Conservation (phyloP, 2,797 vertebrate genomes). For the Melanogrammus aeglefinus region DNA sequence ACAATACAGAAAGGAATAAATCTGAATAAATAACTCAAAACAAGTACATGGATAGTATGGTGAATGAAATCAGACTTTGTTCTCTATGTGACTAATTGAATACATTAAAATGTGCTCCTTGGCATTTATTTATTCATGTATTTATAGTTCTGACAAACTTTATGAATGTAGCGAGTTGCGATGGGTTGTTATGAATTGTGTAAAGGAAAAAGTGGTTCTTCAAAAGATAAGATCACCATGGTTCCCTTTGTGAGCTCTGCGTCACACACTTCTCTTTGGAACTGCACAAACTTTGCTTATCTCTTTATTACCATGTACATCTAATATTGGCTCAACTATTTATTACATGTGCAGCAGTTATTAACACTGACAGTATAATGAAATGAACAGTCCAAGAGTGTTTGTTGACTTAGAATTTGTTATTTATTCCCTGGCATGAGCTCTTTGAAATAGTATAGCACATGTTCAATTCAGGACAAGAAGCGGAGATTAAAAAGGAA, state of each 20-base stretch:
- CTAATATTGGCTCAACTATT: conserved; percentile 57
- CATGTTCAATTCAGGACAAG: conserved; percentile 58
- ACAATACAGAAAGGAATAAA: background rate
- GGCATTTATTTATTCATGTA: background rate
- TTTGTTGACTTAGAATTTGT: conserved; percentile 57
- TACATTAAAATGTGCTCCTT: background rate
- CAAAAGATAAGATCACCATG: conserved; percentile 43
- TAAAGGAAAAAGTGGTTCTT: conserved; percentile 56
- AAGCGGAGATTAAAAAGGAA: conserved; percentile 36
- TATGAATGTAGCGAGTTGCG: background rate
- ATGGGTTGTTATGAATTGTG: conserved; percentile 24
- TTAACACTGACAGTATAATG: conserved; percentile 63
- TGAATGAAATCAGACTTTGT: background rate
- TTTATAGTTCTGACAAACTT: background rate
- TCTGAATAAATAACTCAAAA: background rate
- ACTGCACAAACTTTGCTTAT: conserved; percentile 61
- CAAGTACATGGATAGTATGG: background rate
- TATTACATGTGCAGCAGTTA: conserved; percentile 68
- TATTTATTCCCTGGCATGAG: conserved; percentile 36
- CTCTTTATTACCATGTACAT: conserved; percentile 68
- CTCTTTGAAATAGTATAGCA: conserved; percentile 42
- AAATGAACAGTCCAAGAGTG: conserved; percentile 51
- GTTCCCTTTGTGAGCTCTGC: conserved; percentile 32
- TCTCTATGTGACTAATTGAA: background rate
- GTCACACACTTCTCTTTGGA: conserved; percentile 50